phyloP scores from a whole-genome alignment of 1,140 invertebrate species.

The Spodoptera litura region DNA sequence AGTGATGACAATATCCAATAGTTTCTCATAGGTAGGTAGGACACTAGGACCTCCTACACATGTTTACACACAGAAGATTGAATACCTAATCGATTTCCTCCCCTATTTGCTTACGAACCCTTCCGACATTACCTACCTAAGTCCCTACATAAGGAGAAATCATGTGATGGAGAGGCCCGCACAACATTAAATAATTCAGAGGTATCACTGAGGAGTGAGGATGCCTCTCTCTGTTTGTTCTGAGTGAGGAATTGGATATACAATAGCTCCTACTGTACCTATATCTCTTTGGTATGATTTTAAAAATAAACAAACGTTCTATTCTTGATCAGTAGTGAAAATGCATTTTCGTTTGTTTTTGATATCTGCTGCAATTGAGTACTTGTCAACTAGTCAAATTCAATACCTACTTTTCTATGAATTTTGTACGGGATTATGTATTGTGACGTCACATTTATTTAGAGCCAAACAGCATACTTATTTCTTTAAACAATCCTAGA shows the following conservation, averaged over 20 bases:
- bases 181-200: slow-evolving; percentile 65
- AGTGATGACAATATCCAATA: no score
- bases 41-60: background rate
- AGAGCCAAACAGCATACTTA: no score
- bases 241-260: slow-evolving; percentile 36
- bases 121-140: background rate
- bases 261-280: no score
- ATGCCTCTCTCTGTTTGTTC: slow-evolving; percentile 48
- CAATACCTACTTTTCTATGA: no score
- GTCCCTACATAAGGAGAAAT: slow-evolving; percentile 15
- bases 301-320: background rate
- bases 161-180: slow-evolving; percentile 20
- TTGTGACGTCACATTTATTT: no score
- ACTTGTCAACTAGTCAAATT: no score
- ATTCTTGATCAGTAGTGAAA: no score
- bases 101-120: background rate
- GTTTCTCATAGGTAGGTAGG: no score
- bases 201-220: slow-evolving; percentile 58
- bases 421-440: no score
- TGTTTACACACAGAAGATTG: background rate
- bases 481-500: no score
- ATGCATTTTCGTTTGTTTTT: background rate
- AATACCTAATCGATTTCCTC: no score
- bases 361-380: no score
- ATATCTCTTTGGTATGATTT: background rate